phyloP scores from a whole-genome alignment of 2,797 vertebrate species.

The Calcarius lapponicus region DNA sequence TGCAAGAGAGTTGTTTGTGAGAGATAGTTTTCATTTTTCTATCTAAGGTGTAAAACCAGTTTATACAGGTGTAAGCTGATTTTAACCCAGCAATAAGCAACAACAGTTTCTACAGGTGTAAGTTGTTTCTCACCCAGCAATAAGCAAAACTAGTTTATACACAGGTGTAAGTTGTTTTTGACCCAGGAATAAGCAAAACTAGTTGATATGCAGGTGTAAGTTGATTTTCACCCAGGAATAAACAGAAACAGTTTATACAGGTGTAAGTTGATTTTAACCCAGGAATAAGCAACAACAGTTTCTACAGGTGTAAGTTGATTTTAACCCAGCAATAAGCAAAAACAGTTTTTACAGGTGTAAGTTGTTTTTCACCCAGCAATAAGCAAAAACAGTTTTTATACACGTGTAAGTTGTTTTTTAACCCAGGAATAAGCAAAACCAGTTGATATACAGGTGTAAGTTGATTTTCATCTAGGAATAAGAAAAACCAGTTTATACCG shows the following conservation, averaged over 20 bases:
- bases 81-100: too few relatives aligned
- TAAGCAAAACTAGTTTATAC: too few relatives aligned
- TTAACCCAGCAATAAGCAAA: background rate
- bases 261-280: background rate
- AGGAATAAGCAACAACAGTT: background rate
- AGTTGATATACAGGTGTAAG: background rate
- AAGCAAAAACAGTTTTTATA: background rate
- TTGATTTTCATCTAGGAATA: background rate
- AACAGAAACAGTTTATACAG: background rate
- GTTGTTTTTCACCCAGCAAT: background rate
- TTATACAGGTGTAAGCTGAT: background rate
- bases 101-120: too few relatives aligned
- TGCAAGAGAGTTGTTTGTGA: background rate
- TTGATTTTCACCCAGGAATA: too few relatives aligned
- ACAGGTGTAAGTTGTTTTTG: too few relatives aligned
- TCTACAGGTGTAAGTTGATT: background rate
- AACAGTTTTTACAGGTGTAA: background rate
- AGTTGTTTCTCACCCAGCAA: too few relatives aligned
- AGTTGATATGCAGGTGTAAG: too few relatives aligned
- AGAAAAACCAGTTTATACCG: too few relatives aligned
- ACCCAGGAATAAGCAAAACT: too few relatives aligned
- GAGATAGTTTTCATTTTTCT: background rate
- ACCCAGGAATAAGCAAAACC: background rate
- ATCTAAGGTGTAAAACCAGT: background rate
- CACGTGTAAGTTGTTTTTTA: background rate